Conservation (phyloP, 1,140 invertebrate genomes). For the Diploscapter pachys region DNA sequence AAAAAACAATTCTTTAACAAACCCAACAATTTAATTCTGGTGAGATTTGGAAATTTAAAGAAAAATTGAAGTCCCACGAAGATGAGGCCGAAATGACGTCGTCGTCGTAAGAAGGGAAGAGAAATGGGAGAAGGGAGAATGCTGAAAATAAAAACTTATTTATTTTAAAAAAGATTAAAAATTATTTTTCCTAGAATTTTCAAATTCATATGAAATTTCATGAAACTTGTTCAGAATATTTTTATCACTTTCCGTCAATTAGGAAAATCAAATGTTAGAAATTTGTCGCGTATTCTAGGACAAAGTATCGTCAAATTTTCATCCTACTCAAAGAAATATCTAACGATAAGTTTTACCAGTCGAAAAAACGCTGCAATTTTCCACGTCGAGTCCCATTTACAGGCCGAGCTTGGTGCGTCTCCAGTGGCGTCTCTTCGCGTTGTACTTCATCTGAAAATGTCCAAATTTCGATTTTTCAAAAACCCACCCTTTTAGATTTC, state of each 20-base stretch:
- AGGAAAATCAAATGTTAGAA: neutral
- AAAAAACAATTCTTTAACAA: no score
- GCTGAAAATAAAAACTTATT: neutral
- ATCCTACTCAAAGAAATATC: constrained; percentile 2
- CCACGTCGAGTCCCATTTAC: constrained; percentile 32
- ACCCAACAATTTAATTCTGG: no score
- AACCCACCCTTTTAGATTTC: neutral
- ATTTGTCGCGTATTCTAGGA: neutral
- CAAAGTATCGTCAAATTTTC: neutral
- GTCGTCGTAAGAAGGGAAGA: neutral
- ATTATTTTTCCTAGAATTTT: no score
- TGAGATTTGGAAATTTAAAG: no score
- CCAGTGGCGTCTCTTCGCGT: constrained; percentile 59
- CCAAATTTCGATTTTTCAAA: neutral
- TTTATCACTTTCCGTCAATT: neutral
- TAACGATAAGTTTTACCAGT: neutral
- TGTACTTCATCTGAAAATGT: constrained; percentile 52
- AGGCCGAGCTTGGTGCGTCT: constrained; percentile 59
- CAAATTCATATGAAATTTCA: no score
- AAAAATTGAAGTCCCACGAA: no score
- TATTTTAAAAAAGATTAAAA: constrained; percentile 11
- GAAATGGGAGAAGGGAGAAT: neutral
- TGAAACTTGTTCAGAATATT: no score
- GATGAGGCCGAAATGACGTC: neutral
- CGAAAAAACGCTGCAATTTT: neutral